These are phyloP conservation scores for Orcinus orca DNA, from an alignment of 2,113 vertebrate genomes.

Conservation along the genomic window DNA sequence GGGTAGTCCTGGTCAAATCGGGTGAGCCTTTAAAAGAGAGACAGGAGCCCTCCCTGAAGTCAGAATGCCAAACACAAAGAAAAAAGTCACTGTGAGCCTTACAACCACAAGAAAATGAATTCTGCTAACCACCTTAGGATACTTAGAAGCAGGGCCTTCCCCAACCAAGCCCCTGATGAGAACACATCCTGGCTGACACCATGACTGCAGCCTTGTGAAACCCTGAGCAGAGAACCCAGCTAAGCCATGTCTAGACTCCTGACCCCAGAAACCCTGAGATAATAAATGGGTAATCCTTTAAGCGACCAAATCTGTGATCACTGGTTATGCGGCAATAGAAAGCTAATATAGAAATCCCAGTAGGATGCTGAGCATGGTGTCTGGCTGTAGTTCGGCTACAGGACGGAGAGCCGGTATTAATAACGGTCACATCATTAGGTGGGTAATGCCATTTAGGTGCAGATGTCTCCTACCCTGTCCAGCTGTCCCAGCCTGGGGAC, in stretches of 20 bases:
- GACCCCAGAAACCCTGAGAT: background rate
- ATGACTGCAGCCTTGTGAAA: background rate
- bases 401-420: fast-evolving
- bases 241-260: fast-evolving
- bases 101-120: too few species aligned
- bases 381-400: background rate
- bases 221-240: too few species aligned
- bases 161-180: too few species aligned
- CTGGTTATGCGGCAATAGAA: background rate
- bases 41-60: background rate
- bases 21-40: too few species aligned
- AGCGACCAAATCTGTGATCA: background rate
- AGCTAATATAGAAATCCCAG: background rate
- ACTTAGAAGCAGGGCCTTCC: too few species aligned
- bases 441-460: fast-evolving
- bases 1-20: background rate
- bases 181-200: background rate
- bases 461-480: fast-evolving
- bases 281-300: background rate
- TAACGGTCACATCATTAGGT: too few species aligned
- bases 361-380: background rate
- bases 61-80: background rate
- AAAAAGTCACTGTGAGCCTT: background rate
- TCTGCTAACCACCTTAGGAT: too few species aligned
- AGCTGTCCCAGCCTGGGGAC: background rate